Base-by-base conservation (phyloP, 2,113 vertebrate genomes). In the Tachysurus fulvidraco region DNA sequence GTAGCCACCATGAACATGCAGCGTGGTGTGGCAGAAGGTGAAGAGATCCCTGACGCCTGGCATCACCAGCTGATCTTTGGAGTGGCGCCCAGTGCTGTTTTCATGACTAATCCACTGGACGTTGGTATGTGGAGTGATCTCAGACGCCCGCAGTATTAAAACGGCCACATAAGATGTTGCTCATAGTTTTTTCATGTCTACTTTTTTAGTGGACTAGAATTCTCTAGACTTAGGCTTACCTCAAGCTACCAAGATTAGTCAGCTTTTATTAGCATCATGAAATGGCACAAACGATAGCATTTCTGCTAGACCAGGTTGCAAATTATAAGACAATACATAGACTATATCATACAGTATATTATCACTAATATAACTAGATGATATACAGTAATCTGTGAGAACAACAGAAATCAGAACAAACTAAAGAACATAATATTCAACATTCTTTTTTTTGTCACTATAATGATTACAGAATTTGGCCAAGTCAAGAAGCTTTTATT, bases 1-100 rank as follows among this genome's bases (percentile, higher is more conserved):
- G 91, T 95, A 19, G 95, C 94, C 6, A 96, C 95, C 87, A 95
- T 96, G 95, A 96, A 96, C 93, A 94, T 95, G 95, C 95, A 96
- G 92, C 60, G 83, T 85, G 93, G 88, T 0, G 94, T 94, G 4
- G 90, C 94, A 0, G 57, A 93, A 19, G 95, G 93, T 36, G 93
- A 95, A 86, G 94, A 95, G 87, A 90, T 95, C 4, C 95, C 95
- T 0, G 95, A 96, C 74, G 95, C 95, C 84, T 96, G 95, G 95
- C 95, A 95, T 90, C 95, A 95, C 65, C 95, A 96, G 90, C 94
- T 96, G 60, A 91, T 96, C 67, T 96, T 96, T 21, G 94, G 95
- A 2, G 94, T 94, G 0, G 84, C 84, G 1, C 86, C 92, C 0
- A 86, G 91, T 1, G 88, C 91, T 0, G 91, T 95, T 19, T 96